phyloP scores from a whole-genome alignment of 2,113 vertebrate species.

The Ctenodactylus gundi region DNA sequence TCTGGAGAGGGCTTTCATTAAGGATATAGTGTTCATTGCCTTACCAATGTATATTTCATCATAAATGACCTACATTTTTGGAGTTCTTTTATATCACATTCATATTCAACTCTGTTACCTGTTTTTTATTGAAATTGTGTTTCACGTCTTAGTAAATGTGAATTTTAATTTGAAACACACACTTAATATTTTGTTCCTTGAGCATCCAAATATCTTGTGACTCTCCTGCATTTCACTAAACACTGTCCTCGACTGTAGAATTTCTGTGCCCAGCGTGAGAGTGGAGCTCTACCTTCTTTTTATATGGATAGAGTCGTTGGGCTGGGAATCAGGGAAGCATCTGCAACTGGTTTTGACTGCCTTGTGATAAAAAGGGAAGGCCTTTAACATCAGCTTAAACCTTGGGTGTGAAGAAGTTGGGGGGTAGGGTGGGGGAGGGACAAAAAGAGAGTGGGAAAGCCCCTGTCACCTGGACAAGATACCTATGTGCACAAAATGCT shows the following conservation, averaged over 20 bases:
- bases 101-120: background rate
- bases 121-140: slow-evolving; percentile 15
- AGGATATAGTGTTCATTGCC: background rate
- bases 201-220: background rate
- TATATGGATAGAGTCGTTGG: background rate
- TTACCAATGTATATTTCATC: background rate
- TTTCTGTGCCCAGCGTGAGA: background rate
- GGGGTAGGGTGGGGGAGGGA: too few species aligned
- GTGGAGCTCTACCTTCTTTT: background rate
- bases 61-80: background rate
- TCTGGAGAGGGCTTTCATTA: background rate
- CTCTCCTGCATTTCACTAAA: background rate
- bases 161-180: slow-evolving; percentile 34
- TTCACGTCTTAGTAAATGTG: background rate
- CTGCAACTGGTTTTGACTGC: background rate
- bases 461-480: too few species aligned
- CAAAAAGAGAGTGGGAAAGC: too few species aligned
- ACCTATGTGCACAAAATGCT: too few species aligned
- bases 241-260: background rate
- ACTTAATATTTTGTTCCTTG: background rate
- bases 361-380: background rate
- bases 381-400: slow-evolving; percentile 13
- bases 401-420: background rate
- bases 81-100: background rate
- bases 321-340: background rate